These are phyloP conservation scores for Lineus longissimus DNA, from an alignment of 1,140 invertebrate species.

Conservation along the genomic window DNA sequence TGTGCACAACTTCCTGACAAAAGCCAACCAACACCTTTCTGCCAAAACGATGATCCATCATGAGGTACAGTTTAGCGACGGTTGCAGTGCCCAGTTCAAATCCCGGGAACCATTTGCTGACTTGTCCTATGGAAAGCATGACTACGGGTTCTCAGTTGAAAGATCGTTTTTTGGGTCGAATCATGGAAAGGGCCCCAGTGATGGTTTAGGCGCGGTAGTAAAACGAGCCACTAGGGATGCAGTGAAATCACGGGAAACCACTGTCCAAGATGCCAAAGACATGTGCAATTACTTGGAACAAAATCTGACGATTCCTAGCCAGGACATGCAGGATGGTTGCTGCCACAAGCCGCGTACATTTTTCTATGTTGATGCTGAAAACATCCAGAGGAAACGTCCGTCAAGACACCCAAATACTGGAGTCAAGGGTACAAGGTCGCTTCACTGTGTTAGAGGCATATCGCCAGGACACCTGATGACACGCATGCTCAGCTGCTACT, in stretches of 20 bases:
- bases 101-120: conserved; percentile 18
- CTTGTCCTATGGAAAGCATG: conserved; percentile 4
- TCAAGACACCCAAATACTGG: too few species aligned
- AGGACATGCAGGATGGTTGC: too few species aligned
- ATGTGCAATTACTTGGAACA: conserved; percentile 12
- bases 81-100: conserved; percentile 22
- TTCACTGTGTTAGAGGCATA: too few species aligned
- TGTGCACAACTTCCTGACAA: conserved; percentile 15
- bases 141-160: conserved; percentile 1
- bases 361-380: too few species aligned
- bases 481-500: too few species aligned
- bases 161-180: conserved; percentile 20
- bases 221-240: conserved; percentile 13
- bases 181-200: conserved; percentile 23
- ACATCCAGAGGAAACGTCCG: too few species aligned
- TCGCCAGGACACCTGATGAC: too few species aligned
- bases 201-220: conserved; percentile 20
- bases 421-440: too few species aligned
- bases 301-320: too few species aligned
- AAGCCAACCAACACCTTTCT: conserved; percentile 7
- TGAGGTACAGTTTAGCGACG: conserved; percentile 22
- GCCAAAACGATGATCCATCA: background rate
- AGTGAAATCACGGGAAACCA: conserved; percentile 8
- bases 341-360: too few species aligned
- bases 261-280: conserved; percentile 10